Evolutionary conservation across 2,797 vertebrate genomes (phyloP).

Genomic region (Pangasius macronema): DNA sequence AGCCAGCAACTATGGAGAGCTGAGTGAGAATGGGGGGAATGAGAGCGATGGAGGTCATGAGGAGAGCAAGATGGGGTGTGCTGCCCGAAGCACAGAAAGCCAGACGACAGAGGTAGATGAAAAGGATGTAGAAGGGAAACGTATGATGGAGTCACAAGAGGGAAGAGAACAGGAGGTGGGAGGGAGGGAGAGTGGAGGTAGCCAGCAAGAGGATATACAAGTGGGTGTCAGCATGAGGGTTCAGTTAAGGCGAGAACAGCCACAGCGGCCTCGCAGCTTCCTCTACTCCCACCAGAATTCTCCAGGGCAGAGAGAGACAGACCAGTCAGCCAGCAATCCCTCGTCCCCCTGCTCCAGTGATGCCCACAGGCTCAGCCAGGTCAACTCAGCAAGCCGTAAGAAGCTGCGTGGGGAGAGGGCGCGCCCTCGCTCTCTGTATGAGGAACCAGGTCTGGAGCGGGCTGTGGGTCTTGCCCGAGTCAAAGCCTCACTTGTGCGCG

Average conservation of each 20-base stretch:
- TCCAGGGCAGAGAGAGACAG: background rate
- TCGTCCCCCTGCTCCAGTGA: conserved; percentile 33
- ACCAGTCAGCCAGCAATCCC: conserved; percentile 42
- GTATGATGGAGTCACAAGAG: conserved; percentile 6
- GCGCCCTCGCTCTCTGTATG: conserved; percentile 67
- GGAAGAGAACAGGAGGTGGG: conserved; percentile 23
- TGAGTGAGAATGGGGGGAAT: conserved; percentile 28
- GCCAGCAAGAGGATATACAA: conserved; percentile 15
- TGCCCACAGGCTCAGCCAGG: conserved; percentile 21
- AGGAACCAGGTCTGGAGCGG: conserved; percentile 45
- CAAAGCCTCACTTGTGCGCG: conserved; percentile 50
- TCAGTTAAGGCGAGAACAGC: conserved; percentile 34
- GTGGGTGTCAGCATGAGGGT: conserved; percentile 74
- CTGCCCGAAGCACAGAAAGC: conserved; percentile 46
- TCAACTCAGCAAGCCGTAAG: conserved; percentile 74
- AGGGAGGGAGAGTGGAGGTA: background rate
- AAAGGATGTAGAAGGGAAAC: conserved; percentile 27
- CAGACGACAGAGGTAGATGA: conserved; percentile 29
- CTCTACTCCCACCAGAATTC: conserved; percentile 55
- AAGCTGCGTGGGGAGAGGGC: conserved; percentile 71
- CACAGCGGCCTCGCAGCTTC: conserved; percentile 56
- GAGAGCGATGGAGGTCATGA: conserved; percentile 31
- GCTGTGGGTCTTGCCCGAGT: conserved; percentile 42
- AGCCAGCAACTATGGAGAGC: conserved; percentile 65
- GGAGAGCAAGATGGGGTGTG: conserved; percentile 31